Base-by-base conservation (phyloP, 2,113 vertebrate genomes). In the Puma concolor region DNA sequence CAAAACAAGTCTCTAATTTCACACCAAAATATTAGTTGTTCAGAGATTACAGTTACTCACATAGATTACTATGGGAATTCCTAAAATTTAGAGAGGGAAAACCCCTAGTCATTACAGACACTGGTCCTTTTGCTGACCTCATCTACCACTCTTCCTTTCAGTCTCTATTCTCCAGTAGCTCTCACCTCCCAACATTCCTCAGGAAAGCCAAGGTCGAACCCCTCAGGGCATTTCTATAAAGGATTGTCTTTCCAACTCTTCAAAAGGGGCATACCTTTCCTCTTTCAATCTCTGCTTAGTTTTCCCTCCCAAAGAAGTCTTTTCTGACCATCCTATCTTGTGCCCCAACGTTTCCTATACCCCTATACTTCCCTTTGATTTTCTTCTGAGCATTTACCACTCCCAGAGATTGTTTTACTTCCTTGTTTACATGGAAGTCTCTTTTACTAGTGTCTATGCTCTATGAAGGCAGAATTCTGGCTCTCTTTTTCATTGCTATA, bases 1-100 rank as follows among this genome's bases (percentile, higher is more conserved):
- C 48, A 96, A 88, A 94, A 44, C 72, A 8, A 94, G 57, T 67
- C 41, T 92, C 54, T 66, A 94, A 89, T 81, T 14, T 67, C 80
- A 93, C 77, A 90, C 8, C 48, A 86, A 66, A 88, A 38, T 38
- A 38, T 27, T 4, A 66, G 9, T 77, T 76, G 15, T 54, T 90
- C 36, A 93, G 72, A 36, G 13, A 66, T 48, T 77, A 77, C 31
- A 67, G 50, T 60, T 87, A 84, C 83, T 69, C 29, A 21, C 44
- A 33, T 29, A 80, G 31, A 89, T 66, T 88, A 52, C 48, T 48
- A 1, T 57, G 17, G 72, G 11, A 64, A 54, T 77, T 6, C 88
- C 52, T 63, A 64, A 77, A 76, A 82, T 48, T 69, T 87, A 71
- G 48, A 29, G 10, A 16, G 15, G 33, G 8, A 15, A 76, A 21